These are phyloP conservation scores for Agrochola lota DNA, from an alignment of 2,888 invertebrate genomes.

Conservation along the genomic window DNA sequence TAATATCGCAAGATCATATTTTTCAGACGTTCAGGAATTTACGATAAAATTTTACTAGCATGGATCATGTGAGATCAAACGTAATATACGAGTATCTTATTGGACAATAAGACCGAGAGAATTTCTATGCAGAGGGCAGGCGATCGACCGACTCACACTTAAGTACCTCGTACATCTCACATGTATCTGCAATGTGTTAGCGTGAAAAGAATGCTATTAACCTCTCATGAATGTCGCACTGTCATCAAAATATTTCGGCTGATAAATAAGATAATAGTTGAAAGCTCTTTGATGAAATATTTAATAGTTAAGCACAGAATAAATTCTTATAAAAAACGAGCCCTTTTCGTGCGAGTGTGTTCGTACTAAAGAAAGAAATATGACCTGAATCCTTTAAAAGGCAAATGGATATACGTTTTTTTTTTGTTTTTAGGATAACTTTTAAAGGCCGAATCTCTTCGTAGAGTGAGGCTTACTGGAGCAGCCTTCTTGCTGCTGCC, in stretches of 20 bases:
- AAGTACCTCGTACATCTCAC: background rate
- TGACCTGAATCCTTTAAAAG: constrained; percentile 19
- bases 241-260: constrained; percentile 6
- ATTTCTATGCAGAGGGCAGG: constrained; percentile 45
- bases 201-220: background rate
- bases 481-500: background rate
- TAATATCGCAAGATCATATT: background rate
- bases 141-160: constrained; percentile 27
- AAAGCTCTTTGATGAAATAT: constrained; percentile 8
- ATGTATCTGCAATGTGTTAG: background rate
- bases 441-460: constrained; percentile 28
- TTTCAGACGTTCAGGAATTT: constrained; percentile 27
- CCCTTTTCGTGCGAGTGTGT: constrained; percentile 1
- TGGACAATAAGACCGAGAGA: constrained; percentile 18
- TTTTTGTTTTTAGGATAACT: constrained; percentile 19
- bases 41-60: constrained; percentile 21
- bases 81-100: constrained; percentile 39
- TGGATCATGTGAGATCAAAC: constrained; percentile 31
- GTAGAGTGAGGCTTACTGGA: background rate
- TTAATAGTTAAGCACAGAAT: constrained; percentile 3
- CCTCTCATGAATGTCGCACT: background rate
- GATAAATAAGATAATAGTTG: constrained; percentile 14
- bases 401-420: constrained; percentile 26
- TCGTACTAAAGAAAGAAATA: constrained; percentile 4
- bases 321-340: constrained; percentile 1